Evolutionary conservation across 2,113 vertebrate species (phyloP).

Genomic region (Galeopterus variegatus): DNA sequence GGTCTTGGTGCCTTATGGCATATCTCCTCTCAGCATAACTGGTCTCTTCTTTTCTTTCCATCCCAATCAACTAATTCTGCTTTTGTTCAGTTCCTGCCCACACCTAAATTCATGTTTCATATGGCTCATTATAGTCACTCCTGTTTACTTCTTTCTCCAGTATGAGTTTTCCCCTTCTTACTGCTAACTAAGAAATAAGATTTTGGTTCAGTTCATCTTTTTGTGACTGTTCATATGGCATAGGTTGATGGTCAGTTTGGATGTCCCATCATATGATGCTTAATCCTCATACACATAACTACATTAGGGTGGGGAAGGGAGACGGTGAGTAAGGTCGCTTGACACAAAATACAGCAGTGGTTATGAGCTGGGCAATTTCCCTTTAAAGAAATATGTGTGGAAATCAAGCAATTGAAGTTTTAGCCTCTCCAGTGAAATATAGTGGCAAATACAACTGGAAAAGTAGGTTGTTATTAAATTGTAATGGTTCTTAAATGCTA

Average conservation of each 20-base stretch:
- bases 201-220: neutral
- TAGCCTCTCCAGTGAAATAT: neutral
- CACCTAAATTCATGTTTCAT: neutral
- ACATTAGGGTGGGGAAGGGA: neutral
- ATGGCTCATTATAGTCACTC: neutral
- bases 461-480: neutral
- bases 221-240: neutral
- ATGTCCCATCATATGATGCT: neutral
- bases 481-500: neutral
- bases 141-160: neutral
- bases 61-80: neutral
- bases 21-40: neutral
- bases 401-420: neutral
- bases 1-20: neutral
- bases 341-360: neutral
- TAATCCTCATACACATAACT: neutral
- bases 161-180: neutral
- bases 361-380: neutral
- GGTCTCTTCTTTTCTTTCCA: neutral
- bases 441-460: neutral
- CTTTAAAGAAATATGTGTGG: neutral
- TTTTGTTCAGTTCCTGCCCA: neutral
- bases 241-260: neutral
- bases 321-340: fast-evolving
- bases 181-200: neutral